These are phyloP conservation scores for Machimus atricapillus DNA, from an alignment of 2,888 invertebrate species.

Conservation along the genomic window DNA sequence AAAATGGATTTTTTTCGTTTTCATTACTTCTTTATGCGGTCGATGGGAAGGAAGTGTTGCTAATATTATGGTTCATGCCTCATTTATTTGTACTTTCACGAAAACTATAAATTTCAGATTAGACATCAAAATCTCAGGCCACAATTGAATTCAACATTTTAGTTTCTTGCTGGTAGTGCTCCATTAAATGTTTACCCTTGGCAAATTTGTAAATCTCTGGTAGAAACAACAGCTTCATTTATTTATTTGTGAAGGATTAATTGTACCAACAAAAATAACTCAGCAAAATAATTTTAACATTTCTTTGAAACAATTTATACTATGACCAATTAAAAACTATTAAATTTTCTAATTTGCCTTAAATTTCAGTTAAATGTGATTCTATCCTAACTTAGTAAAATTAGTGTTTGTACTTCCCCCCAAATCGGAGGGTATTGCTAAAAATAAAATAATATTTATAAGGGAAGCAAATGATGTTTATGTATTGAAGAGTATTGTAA, in stretches of 20 bases:
- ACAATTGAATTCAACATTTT: too few species aligned
- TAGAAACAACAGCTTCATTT: too few species aligned
- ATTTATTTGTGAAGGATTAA: neutral
- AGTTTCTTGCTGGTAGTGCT: too few species aligned
- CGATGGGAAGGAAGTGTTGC: neutral
- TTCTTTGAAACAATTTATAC: neutral
- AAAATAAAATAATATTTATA: conserved; percentile 6
- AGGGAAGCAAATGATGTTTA: neutral
- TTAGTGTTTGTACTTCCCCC: conserved; percentile 4
- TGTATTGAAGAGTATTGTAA: neutral
- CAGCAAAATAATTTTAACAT: neutral
- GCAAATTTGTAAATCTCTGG: too few species aligned
- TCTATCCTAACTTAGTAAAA: neutral
- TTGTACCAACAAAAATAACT: neutral
- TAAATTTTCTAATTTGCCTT: neutral
- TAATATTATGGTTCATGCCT: neutral
- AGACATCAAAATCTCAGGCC: too few species aligned
- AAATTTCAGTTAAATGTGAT: neutral
- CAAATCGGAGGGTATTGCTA: neutral
- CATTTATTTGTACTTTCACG: too few species aligned
- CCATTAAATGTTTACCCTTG: too few species aligned
- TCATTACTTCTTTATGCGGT: neutral
- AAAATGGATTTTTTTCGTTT: neutral
- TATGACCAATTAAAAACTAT: neutral
- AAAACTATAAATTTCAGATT: too few species aligned